Base-by-base conservation (phyloP, 23 tunicate genomes). In the Clavelina lepadiformis region DNA sequence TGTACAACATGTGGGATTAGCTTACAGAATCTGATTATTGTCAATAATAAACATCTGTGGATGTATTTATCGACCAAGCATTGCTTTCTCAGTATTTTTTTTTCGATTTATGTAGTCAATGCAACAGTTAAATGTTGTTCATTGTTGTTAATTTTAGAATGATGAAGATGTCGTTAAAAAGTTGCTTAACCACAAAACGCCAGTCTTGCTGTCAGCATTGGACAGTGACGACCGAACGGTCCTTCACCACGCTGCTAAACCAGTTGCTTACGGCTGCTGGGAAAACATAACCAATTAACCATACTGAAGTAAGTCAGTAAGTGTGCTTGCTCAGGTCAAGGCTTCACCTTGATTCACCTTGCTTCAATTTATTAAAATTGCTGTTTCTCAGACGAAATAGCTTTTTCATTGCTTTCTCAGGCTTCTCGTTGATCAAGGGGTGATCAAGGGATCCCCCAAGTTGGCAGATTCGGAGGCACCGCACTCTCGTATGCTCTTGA, bases 401-500 rank as follows among this genome's bases (percentile, higher is more conserved):
- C n/a, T n/a, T n/a, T n/a, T n/a, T n/a, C n/a, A n/a, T n/a, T n/a
- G n/a, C n/a, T n/a, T 64, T 45, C 41, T 26, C 75, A 88, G 96
- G 72, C 46, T 67, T 24, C 73, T 88, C 0, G 19, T 88, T 23
- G 86, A 80, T 21, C 86, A 88, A 55, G n/a, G n/a, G n/a, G n/a
- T n/a, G n/a, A n/a, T n/a, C n/a, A n/a, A n/a, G 96, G 96, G 0
- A 80, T 89, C 1, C 73, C 97, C 13, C 46, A 63, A 2, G 81
- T 46, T 38, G 99, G 86, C 56, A 62, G 63, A 11, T 51, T 67
- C 35, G 79, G 76, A 0, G 75, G 76, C 32, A 61, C 73, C 1
- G 99, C 99, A 6, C 71, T 94, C 49, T 81, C 79, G 31, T 94
- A 94, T 50, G 95, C 99, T 11, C 67, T 94, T 13, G 95, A 94